Evolutionary conservation across 2,888 invertebrate species (phyloP).

Genomic region (Lasioglossum figueresi): DNA sequence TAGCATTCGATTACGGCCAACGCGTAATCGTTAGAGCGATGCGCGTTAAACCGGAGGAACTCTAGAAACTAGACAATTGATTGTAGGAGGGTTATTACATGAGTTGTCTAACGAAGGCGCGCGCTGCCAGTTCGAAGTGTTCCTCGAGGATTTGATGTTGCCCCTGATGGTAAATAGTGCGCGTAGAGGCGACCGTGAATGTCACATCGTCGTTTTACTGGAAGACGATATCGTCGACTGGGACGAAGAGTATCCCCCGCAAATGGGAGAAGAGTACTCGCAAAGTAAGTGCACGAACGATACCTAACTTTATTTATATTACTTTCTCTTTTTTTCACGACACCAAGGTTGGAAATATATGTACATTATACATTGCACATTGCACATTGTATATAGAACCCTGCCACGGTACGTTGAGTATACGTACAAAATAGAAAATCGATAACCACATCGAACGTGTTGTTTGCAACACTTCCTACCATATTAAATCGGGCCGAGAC

Average conservation of each 20-base stretch:
- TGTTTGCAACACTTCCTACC: slow-evolving; percentile 35
- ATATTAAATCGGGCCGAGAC: slow-evolving; percentile 22
- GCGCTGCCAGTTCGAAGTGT: slow-evolving; percentile 97
- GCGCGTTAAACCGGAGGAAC: background rate
- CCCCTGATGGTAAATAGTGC: slow-evolving; percentile 98
- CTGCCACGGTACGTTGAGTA: slow-evolving; percentile 22
- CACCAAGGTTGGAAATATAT: slow-evolving; percentile 38
- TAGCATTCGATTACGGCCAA: background rate
- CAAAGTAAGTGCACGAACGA: slow-evolving; percentile 89
- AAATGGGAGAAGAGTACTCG: slow-evolving; percentile 99
- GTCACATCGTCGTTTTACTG: slow-evolving; percentile 97
- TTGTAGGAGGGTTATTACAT: slow-evolving; percentile 94
- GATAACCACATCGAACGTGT: slow-evolving; percentile 37
- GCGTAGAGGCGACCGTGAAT: slow-evolving; percentile 97
- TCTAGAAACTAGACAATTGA: slow-evolving; percentile 40
- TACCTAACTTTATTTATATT: background rate
- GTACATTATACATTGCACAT: background rate
- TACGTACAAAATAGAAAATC: slow-evolving; percentile 52
- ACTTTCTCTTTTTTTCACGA: slow-evolving; percentile 12
- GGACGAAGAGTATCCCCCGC: slow-evolving; percentile 99
- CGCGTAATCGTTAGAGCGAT: background rate
- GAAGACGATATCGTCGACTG: slow-evolving; percentile 99
- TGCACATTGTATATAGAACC: slow-evolving; percentile 11
- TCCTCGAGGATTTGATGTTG: slow-evolving; percentile 96
- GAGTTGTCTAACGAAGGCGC: slow-evolving; percentile 99